These are phyloP conservation scores for Saturnia japonica DNA, from an alignment of 2,888 invertebrate species.

Conservation along the genomic window DNA sequence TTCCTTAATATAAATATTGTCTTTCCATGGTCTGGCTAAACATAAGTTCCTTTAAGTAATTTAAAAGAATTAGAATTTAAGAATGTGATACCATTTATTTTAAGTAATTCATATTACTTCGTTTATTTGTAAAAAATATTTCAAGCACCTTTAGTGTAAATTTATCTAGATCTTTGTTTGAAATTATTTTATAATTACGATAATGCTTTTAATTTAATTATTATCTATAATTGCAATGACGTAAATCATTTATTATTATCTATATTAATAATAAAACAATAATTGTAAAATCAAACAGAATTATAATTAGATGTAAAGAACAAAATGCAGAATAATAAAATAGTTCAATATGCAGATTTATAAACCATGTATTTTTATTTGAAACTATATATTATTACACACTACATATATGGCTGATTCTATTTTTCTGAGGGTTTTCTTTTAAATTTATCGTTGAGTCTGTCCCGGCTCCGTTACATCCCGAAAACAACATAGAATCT, in stretches of 20 bases:
- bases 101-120: conserved; percentile 68
- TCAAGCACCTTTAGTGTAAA: conserved; percentile 57
- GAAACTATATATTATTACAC: conserved; percentile 57
- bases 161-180: conserved; percentile 61
- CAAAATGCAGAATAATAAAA: conserved; percentile 66
- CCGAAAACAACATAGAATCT: background rate
- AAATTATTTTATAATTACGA: conserved; percentile 55
- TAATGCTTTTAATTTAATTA: conserved; percentile 50
- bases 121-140: conserved; percentile 61
- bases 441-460: conserved; percentile 15
- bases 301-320: conserved; percentile 43
- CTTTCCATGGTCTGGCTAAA: conserved; percentile 70
- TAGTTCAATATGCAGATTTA: conserved; percentile 65
- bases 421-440: conserved; percentile 43
- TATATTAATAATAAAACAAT: conserved; percentile 36
- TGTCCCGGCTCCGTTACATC: background rate
- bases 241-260: conserved; percentile 45
- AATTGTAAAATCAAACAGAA: conserved; percentile 29
- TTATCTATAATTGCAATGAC: conserved; percentile 46
- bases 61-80: conserved; percentile 70
- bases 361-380: conserved; percentile 63
- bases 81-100: conserved; percentile 80
- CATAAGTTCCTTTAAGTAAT: conserved; percentile 77
- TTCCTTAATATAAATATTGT: conserved; percentile 57
- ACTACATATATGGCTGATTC: conserved; percentile 69